phyloP scores from a whole-genome alignment of 2,797 vertebrate genomes.

The Falco novaeseelandiae region DNA sequence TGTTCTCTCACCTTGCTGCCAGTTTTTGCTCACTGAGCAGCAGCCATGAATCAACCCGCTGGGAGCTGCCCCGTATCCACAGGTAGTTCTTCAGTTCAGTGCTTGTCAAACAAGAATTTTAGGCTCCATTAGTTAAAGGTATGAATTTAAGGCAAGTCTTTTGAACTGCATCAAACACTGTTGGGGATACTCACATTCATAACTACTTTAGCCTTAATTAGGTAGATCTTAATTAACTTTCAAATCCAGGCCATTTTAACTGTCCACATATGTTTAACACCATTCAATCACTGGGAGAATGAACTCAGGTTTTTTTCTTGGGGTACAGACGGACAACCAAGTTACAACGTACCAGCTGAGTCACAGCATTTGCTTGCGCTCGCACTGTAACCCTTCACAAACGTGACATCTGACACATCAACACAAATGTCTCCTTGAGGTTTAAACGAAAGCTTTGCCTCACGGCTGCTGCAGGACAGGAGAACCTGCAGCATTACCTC shows the following conservation, averaged over 20 bases:
- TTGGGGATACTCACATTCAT: background rate
- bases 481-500: background rate
- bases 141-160: background rate
- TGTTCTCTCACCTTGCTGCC: background rate
- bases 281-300: background rate
- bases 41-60: background rate
- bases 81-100: background rate
- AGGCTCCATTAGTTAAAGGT: background rate
- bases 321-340: background rate
- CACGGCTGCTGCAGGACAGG: rapidly evolving
- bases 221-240: background rate
- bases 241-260: background rate
- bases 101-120: background rate
- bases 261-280: background rate
- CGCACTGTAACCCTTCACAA: background rate
- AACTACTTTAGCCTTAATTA: background rate
- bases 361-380: background rate
- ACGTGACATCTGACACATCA: rapidly evolving
- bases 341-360: background rate
- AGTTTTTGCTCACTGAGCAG: background rate
- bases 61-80: background rate
- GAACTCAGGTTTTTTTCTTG: background rate
- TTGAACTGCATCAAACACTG: background rate
- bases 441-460: background rate
- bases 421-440: background rate